Evolutionary conservation across 2,888 invertebrate species (phyloP).

Genomic region (Timema cristinae): DNA sequence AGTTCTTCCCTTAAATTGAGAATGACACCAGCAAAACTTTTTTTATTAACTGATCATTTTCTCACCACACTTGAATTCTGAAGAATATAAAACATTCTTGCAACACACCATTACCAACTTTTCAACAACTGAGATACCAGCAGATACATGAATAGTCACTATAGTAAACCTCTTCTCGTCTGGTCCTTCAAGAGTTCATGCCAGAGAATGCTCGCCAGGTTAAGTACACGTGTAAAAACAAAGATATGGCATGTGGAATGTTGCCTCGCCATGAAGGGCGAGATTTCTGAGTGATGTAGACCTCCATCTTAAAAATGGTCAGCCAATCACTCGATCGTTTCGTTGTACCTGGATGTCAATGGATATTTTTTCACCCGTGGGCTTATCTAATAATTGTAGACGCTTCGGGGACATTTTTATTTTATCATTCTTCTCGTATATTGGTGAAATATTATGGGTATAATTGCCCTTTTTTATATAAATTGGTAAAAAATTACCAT

Average conservation of each 20-base stretch:
- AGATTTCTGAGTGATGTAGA: too few relatives aligned
- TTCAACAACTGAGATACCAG: too few relatives aligned
- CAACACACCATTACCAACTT: too few relatives aligned
- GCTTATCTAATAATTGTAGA: not conserved
- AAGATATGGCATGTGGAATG: slow-evolving; percentile 11
- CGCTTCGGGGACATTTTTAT: too few relatives aligned
- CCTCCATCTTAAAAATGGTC: too few relatives aligned
- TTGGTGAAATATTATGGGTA: slow-evolving; percentile 10
- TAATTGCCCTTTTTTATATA: not conserved
- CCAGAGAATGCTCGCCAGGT: slow-evolving; percentile 8
- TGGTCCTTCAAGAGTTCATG: slow-evolving; percentile 10
- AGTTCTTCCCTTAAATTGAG: too few relatives aligned
- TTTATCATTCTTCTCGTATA: not conserved
- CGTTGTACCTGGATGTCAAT: slow-evolving; percentile 10
- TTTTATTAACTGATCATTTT: too few relatives aligned
- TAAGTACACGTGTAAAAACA: not conserved
- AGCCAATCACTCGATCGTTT: slow-evolving; percentile 8
- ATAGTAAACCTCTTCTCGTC: too few relatives aligned
- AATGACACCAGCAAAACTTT: too few relatives aligned
- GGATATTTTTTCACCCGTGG: not conserved
- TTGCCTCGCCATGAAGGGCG: not conserved
- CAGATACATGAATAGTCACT: too few relatives aligned
- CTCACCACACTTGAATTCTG: too few relatives aligned
- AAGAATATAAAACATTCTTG: too few relatives aligned
- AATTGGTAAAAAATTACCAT: slow-evolving; percentile 31